These are phyloP conservation scores for Hypomecis punctinalis DNA, from an alignment of 2,888 invertebrate species.

Conservation along the genomic window DNA sequence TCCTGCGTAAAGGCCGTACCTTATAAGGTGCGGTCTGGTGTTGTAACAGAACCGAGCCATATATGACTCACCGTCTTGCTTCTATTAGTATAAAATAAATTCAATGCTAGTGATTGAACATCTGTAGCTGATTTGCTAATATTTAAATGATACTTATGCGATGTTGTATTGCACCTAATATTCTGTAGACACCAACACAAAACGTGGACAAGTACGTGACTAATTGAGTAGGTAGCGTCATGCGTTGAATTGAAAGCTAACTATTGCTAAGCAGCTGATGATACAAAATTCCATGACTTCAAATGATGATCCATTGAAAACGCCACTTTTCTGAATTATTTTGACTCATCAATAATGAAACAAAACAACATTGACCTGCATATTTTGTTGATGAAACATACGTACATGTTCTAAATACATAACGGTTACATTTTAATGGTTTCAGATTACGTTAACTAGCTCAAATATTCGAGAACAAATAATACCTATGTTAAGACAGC, in stretches of 20 bases:
- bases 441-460: too few relatives aligned
- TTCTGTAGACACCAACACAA: constrained; percentile 26
- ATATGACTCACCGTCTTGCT: constrained; percentile 73
- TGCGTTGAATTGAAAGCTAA: constrained; percentile 3
- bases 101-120: constrained; percentile 74
- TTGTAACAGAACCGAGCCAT: constrained; percentile 71
- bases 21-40: constrained; percentile 74
- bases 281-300: constrained; percentile 17
- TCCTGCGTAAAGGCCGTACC: constrained; percentile 77
- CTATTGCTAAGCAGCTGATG: constrained; percentile 16
- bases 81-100: constrained; percentile 74
- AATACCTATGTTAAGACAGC: not conserved
- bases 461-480: not conserved
- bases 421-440: not conserved
- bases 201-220: constrained; percentile 33
- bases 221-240: constrained; percentile 34
- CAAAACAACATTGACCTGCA: constrained; percentile 48
- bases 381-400: constrained; percentile 32
- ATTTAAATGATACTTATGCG: not conserved
- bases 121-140: constrained; percentile 63
- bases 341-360: constrained; percentile 22
- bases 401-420: not conserved
- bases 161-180: constrained; percentile 22
- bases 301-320: constrained; percentile 7
- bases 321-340: not conserved